Percentiles rank a stretch among this genome's conserved stretches.
Evolutionary conservation across 2,888 invertebrate genomes (phyloP).

Genomic region (Leptinotarsa juncta): DNA sequence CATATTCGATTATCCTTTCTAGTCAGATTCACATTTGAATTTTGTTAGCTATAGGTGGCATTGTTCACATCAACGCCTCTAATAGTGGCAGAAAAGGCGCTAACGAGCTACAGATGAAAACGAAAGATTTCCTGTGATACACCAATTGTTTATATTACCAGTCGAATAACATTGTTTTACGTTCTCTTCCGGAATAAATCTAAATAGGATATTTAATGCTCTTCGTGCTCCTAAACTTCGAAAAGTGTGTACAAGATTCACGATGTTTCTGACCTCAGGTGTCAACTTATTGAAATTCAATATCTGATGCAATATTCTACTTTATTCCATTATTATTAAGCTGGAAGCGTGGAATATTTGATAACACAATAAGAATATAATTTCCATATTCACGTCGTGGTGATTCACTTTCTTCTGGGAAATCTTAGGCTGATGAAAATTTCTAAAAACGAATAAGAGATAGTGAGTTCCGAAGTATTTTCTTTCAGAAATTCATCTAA

Average conservation of each 20-base stretch:
- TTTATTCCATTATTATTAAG: conserved; percentile 1
- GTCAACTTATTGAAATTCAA: conserved; percentile 43
- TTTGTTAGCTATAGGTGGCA: neutral
- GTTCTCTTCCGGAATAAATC: conserved; percentile 30
- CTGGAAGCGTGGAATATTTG: neutral
- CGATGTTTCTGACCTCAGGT: conserved; percentile 45
- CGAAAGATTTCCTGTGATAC: conserved; percentile 1
- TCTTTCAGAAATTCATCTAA: no score
- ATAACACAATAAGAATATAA: neutral
- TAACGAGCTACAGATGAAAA: conserved; percentile 3
- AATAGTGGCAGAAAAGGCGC: neutral
- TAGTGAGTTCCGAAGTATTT: no score
- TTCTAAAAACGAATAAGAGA: no score
- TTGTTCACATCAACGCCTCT: neutral
- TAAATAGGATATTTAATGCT: conserved; percentile 20
- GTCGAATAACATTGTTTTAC: conserved; percentile 16
- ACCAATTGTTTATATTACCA: conserved; percentile 18
- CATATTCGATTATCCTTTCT: neutral
- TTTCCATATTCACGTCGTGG: neutral
- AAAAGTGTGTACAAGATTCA: conserved; percentile 38
- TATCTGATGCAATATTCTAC: conserved; percentile 22
- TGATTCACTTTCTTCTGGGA: no score
- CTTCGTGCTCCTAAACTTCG: conserved; percentile 24
- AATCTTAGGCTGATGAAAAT: no score
- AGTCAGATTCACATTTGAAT: neutral